phyloP scores from a whole-genome alignment of 2,888 invertebrate genomes.

The Pimpla rufipes region DNA sequence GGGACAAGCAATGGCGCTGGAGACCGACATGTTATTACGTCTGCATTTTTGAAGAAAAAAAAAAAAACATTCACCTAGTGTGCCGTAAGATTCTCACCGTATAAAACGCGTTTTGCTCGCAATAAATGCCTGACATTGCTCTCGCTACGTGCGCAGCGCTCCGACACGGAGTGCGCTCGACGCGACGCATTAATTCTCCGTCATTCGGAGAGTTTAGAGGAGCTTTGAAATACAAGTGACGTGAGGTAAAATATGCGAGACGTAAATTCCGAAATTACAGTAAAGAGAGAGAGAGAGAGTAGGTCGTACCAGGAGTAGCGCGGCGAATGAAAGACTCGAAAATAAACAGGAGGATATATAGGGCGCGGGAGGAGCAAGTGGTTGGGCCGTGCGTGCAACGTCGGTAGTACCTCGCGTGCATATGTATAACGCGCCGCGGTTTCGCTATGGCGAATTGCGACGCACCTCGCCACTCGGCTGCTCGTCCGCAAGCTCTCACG shows the following conservation, averaged over 20 bases:
- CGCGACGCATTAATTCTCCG: not conserved
- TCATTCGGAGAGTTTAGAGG: not conserved
- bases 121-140: no score
- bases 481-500: constrained; percentile 23
- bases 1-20: no score
- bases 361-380: not conserved
- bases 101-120: no score
- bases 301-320: not conserved
- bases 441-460: constrained; percentile 16
- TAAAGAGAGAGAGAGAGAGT: not conserved
- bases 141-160: no score
- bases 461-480: constrained; percentile 8
- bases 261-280: constrained; percentile 15
- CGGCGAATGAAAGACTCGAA: constrained; percentile 13
- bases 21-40: no score
- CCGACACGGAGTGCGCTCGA: not conserved
- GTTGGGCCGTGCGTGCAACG: not conserved
- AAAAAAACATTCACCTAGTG: no score
- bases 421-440: not conserved
- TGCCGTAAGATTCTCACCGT: no score
- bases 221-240: not conserved
- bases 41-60: no score
- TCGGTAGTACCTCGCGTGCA: no score
- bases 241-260: not conserved
- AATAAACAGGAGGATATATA: constrained; percentile 19